A percentile compares a stretch with the other conserved stretches of the same genome.
Evolutionary conservation across 1,140 invertebrate species (phyloP).

Genomic region (Micrasema longulum): DNA sequence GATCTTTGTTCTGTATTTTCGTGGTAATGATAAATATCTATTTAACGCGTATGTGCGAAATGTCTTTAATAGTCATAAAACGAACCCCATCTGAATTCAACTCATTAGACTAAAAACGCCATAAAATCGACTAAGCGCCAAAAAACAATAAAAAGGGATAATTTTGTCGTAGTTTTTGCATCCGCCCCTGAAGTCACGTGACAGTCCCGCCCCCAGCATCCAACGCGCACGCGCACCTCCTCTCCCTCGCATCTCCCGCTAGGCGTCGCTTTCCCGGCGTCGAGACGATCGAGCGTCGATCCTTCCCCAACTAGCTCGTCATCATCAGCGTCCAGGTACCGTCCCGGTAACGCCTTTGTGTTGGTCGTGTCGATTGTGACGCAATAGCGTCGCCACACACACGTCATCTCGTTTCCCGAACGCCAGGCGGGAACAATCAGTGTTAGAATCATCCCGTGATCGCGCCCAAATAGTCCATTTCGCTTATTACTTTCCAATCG

Average conservation of each 20-base stretch:
- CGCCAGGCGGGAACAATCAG: not conserved
- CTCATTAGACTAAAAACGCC: no score
- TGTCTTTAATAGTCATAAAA: no score
- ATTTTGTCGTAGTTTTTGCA: no score
- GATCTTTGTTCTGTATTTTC: no score
- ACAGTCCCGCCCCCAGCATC: constrained; percentile 42
- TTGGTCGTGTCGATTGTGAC: not conserved
- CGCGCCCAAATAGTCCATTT: not conserved
- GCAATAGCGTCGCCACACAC: not conserved
- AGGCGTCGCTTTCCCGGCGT: constrained; percentile 42
- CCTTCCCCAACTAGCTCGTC: constrained; percentile 30
- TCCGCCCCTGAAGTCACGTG: constrained; percentile 54
- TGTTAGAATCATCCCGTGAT: no score
- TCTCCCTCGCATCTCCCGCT: constrained; percentile 1
- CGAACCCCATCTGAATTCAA: no score
- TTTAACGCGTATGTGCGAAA: no score
- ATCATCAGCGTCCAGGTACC: constrained; percentile 30
- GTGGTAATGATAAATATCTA: no score
- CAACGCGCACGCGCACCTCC: constrained; percentile 58
- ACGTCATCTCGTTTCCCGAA: no score
- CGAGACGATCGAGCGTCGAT: constrained; percentile 34
- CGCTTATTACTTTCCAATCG: constrained; percentile 2
- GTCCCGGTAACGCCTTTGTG: no score
- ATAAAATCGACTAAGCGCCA: no score
- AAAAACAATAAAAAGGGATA: no score